Conservation (phyloP, 2,797 vertebrate species). For the Cossypha heuglini region DNA sequence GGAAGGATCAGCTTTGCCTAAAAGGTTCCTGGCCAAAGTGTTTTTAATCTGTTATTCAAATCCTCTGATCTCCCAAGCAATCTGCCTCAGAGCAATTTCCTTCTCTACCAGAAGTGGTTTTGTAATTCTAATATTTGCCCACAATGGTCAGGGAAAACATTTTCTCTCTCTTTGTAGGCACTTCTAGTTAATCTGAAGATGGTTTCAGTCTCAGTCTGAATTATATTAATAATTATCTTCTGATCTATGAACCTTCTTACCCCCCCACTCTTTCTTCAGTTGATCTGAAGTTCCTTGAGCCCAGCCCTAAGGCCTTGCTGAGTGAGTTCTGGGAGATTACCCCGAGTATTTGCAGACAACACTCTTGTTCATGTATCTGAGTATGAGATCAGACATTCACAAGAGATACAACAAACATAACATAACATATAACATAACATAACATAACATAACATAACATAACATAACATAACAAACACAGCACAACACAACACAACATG, state of each 20-base stretch:
- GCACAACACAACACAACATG: too few relatives aligned
- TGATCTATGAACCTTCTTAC: neutral
- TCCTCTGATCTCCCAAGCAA: neutral
- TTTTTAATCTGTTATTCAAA: neutral
- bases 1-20: neutral
- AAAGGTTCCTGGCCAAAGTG: neutral
- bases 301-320: neutral
- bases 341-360: neutral
- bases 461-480: too few relatives aligned
- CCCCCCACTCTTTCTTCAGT: accelerated
- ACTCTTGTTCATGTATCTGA: neutral
- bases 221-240: neutral
- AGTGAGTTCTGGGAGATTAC: neutral
- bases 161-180: neutral
- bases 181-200: neutral
- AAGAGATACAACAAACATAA: neutral
- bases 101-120: neutral
- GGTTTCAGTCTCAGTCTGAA: neutral
- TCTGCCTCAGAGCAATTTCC: neutral
- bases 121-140: neutral
- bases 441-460: neutral
- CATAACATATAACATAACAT: too few relatives aligned
- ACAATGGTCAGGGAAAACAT: neutral
- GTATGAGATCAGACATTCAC: neutral
- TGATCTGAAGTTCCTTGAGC: neutral